These are phyloP conservation scores for Onychorhynchus coronatus DNA, from an alignment of 2,113 vertebrate genomes.

Conservation along the genomic window DNA sequence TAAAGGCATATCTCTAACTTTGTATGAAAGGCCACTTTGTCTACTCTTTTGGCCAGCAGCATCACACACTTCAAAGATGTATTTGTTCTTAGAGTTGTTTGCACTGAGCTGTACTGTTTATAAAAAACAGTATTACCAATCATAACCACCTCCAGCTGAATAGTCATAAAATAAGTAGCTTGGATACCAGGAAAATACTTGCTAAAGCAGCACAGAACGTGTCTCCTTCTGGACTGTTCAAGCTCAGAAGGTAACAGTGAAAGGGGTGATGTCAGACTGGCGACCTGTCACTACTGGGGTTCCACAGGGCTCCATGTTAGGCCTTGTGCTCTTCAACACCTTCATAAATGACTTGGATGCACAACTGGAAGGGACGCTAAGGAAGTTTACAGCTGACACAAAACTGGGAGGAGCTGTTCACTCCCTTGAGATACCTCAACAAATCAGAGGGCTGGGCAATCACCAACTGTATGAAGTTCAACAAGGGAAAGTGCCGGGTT, in stretches of 20 bases:
- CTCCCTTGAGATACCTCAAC: background rate
- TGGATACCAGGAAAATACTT: background rate
- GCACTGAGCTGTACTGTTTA: background rate
- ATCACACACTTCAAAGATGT: background rate
- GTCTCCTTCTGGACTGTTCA: background rate
- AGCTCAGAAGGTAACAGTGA: background rate
- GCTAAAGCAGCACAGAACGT: background rate
- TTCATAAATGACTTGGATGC: background rate
- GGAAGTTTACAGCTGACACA: background rate
- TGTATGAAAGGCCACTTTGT: background rate
- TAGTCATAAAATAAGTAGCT: background rate
- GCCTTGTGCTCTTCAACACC: background rate
- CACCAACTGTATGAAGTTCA: background rate
- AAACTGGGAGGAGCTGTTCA: background rate
- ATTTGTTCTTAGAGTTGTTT: background rate
- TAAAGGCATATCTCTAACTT: background rate
- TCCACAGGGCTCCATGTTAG: background rate
- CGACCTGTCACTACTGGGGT: background rate
- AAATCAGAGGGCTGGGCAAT: background rate
- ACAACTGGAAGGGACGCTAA: background rate
- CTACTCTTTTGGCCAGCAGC: background rate
- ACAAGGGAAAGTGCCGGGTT: background rate
- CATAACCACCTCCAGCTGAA: background rate
- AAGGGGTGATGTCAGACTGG: background rate
- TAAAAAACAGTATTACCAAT: background rate